Evolutionary conservation across 2,797 vertebrate species (phyloP).

Genomic region (Spea hammondii): DNA sequence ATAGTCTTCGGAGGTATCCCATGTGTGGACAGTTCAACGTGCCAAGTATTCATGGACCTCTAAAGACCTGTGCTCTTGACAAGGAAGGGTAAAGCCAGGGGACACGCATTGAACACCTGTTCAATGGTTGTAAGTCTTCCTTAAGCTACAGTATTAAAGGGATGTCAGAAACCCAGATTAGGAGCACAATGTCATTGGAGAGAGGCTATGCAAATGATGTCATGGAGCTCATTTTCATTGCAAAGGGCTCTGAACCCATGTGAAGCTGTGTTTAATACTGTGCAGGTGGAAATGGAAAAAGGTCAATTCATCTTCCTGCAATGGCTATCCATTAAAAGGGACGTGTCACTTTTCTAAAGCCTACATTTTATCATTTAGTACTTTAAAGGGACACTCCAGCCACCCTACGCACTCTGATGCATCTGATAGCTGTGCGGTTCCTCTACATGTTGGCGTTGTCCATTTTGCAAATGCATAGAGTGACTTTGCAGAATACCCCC

Average conservation of each 20-base stretch:
- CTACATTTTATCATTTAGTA: too few species aligned
- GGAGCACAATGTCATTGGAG: conserved; percentile 62
- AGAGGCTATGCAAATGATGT: conserved; percentile 51
- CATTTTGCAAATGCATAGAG: too few species aligned
- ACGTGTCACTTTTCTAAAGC: too few species aligned
- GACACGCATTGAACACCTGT: conserved; percentile 53
- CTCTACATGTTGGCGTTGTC: too few species aligned
- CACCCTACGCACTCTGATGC: too few species aligned
- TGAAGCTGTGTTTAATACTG: neutral
- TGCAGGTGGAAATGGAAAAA: neutral
- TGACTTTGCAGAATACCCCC: too few species aligned
- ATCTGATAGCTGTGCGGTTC: too few species aligned
- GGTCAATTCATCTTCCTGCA: too few species aligned
- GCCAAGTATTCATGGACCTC: conserved; percentile 28
- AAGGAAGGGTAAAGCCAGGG: conserved; percentile 58
- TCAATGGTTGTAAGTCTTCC: conserved; percentile 56
- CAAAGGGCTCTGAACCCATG: conserved; percentile 7
- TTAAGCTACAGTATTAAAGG: conserved; percentile 63
- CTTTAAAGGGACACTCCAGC: too few species aligned
- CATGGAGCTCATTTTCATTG: conserved; percentile 37
- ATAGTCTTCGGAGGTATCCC: conserved; percentile 57
- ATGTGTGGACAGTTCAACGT: conserved; percentile 33
- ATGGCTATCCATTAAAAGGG: too few species aligned
- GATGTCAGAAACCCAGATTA: conserved; percentile 62
- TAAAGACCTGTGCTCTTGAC: conserved; percentile 34